These are phyloP conservation scores for Empis livida DNA, from an alignment of 2,888 invertebrate genomes.

Conservation along the genomic window DNA sequence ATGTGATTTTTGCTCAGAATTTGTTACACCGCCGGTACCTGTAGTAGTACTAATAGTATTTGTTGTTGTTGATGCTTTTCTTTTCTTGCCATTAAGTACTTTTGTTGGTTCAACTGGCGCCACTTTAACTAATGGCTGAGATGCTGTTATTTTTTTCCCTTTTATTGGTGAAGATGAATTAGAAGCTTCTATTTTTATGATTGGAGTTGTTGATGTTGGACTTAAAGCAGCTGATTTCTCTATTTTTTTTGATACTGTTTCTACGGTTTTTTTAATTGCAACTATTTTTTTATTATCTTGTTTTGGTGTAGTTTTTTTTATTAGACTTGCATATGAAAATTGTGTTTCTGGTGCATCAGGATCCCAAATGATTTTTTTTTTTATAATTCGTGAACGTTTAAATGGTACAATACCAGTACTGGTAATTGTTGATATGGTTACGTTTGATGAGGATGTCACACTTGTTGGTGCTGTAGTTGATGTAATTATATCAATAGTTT, in stretches of 20 bases:
- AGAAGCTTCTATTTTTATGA: too few relatives aligned
- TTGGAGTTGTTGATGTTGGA: conserved; percentile 6
- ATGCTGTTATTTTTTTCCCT: neutral
- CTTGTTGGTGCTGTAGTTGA: conserved; percentile 4
- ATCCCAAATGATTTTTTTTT: conserved; percentile 62
- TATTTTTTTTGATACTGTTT: too few relatives aligned
- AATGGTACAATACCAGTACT: conserved; percentile 19
- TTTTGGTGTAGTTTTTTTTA: conserved; percentile 11
- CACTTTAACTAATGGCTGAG: conserved; percentile 6
- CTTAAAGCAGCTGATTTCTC: too few relatives aligned
- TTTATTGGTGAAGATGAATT: too few relatives aligned
- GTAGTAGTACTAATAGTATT: neutral
- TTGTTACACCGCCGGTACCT: neutral
- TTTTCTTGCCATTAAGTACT: conserved; percentile 30
- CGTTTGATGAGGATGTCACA: conserved; percentile 5
- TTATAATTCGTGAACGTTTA: conserved; percentile 44
- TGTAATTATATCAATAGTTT: neutral
- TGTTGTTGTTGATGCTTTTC: conserved; percentile 22
- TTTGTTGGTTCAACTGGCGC: conserved; percentile 4
- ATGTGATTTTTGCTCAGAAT: too few relatives aligned
- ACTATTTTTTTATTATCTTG: neutral
- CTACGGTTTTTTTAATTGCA: neutral
- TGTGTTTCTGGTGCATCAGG: conserved; percentile 39
- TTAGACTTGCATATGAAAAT: conserved; percentile 34
- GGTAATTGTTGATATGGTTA: conserved; percentile 4